These are phyloP conservation scores for Albula goreensis DNA, from an alignment of 2,113 vertebrate genomes.

Conservation along the genomic window DNA sequence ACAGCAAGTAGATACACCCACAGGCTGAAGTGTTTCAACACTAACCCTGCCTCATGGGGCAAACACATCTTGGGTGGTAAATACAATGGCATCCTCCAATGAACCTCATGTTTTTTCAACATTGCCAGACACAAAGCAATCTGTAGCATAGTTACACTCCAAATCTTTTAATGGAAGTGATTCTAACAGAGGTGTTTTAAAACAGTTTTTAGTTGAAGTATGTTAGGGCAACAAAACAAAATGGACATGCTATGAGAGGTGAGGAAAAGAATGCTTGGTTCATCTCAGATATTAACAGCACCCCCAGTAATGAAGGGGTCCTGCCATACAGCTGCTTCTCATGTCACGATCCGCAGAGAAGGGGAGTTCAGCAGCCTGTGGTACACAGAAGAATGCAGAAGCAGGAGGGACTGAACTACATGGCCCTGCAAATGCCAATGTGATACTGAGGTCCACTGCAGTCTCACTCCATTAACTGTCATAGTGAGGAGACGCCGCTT, in stretches of 20 bases:
- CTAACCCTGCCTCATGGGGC: background rate
- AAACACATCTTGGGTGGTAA: constrained; percentile 2
- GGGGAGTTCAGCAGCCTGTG: background rate
- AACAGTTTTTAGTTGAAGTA: background rate
- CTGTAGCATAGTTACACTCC: background rate
- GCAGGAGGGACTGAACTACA: background rate
- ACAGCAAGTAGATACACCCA: background rate
- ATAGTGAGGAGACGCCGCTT: background rate
- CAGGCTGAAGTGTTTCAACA: background rate
- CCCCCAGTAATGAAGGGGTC: background rate
- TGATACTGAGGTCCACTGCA: background rate
- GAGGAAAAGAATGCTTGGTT: background rate
- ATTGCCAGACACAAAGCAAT: background rate
- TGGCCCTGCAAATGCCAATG: background rate
- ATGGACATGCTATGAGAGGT: background rate
- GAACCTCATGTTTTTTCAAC: background rate
- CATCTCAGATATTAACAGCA: background rate
- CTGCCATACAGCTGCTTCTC: constrained; percentile 16
- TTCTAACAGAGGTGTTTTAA: background rate
- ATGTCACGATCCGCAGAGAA: background rate
- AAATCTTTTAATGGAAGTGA: background rate
- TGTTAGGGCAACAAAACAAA: background rate
- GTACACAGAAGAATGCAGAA: background rate
- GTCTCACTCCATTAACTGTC: background rate
- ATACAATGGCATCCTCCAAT: background rate